These are phyloP conservation scores for Hydrozoanthus gracilis DNA, from an alignment of 92 coral and sea anemone species.

Conservation along the genomic window DNA sequence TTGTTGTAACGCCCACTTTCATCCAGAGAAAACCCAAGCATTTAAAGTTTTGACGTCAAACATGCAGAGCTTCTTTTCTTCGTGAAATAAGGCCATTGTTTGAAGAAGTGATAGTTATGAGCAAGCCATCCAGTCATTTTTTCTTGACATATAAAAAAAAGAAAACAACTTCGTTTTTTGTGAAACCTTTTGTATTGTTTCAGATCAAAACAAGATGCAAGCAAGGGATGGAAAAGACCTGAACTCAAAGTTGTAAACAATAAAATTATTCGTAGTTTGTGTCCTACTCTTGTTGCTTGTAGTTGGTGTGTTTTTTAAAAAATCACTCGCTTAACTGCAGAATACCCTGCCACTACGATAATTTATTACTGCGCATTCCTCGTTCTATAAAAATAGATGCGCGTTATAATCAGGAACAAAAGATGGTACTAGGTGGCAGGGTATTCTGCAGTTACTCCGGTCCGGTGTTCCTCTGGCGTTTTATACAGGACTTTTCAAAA, in stretches of 20 bases:
- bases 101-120: background rate
- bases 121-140: background rate
- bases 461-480: too few species aligned
- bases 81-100: background rate
- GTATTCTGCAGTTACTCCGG: too few species aligned
- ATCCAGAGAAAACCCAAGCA: too few species aligned
- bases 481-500: too few species aligned
- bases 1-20: too few species aligned
- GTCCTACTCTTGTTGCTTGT: background rate
- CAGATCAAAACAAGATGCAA: slow-evolving; percentile 33
- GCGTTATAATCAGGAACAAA: too few species aligned
- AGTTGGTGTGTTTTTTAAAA: background rate
- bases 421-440: too few species aligned
- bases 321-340: background rate
- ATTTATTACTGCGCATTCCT: too few species aligned
- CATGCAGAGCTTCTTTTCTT: too few species aligned
- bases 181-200: background rate
- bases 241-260: slow-evolving; percentile 15
- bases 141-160: background rate
- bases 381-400: too few species aligned
- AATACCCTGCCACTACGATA: too few species aligned
- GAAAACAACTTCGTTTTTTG: background rate
- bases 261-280: background rate
- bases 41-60: too few species aligned
- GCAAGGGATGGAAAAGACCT: slow-evolving; percentile 39